Percentiles rank a stretch among this genome's conserved stretches.
These are phyloP conservation scores for Hoplostethus mediterraneus DNA, from an alignment of 2,797 vertebrate genomes.

Conservation along the genomic window DNA sequence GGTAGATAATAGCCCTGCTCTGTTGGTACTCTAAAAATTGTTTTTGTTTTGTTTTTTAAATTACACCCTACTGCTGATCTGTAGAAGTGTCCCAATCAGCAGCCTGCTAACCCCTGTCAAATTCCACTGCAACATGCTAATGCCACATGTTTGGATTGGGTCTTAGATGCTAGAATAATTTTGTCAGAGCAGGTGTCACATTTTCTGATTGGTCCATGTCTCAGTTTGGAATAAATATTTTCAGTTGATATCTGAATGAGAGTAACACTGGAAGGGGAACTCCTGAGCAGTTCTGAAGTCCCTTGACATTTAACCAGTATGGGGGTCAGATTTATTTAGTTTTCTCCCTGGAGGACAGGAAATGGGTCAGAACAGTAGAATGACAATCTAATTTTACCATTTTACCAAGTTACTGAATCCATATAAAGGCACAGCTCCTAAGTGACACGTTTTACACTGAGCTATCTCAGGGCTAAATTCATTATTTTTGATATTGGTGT, in stretches of 20 bases:
- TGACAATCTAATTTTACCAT: slow-evolving; percentile 10
- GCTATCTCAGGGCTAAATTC: neutral
- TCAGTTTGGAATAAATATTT: slow-evolving; percentile 19
- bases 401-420: neutral
- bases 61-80: slow-evolving; percentile 25
- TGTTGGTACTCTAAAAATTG: neutral
- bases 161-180: neutral
- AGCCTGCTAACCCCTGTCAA: neutral
- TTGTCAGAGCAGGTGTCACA: neutral
- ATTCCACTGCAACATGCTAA: slow-evolving; percentile 4
- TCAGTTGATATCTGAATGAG: slow-evolving; percentile 4
- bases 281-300: slow-evolving; percentile 18
- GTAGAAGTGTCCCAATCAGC: slow-evolving; percentile 1
- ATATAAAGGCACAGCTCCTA: slow-evolving; percentile 12
- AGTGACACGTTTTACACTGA: neutral
- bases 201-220: neutral
- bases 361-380: slow-evolving; percentile 16
- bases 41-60: neutral
- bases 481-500: neutral
- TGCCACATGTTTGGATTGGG: neutral
- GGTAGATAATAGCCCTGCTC: slow-evolving; percentile 25
- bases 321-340: slow-evolving; percentile 35
- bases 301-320: slow-evolving; percentile 19
- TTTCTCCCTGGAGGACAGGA: slow-evolving; percentile 39
- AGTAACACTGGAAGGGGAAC: neutral